Percentiles rank a stretch among this genome's conserved stretches.
Conservation (phyloP, 2,113 vertebrate genomes). For the Rhinogobius similis region DNA sequence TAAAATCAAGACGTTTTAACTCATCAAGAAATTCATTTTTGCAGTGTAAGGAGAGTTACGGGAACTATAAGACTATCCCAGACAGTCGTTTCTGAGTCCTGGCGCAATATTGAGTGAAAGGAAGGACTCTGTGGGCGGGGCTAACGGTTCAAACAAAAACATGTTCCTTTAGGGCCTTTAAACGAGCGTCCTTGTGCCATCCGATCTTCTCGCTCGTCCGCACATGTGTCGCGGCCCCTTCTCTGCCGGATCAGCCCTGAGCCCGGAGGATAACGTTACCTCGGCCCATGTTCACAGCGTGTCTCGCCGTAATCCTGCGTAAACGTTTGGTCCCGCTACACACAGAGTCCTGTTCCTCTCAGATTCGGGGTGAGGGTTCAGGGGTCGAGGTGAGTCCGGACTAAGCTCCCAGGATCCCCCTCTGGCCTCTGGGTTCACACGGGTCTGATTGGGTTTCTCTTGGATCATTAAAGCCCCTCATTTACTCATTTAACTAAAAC, state of each 20-base stretch:
- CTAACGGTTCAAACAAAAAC: too few species aligned
- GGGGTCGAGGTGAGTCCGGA: too few species aligned
- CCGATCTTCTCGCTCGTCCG: constrained; percentile 42
- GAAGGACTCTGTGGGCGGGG: too few species aligned
- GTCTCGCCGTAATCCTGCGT: constrained; percentile 68
- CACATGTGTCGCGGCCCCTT: constrained; percentile 63
- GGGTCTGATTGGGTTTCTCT: constrained; percentile 13
- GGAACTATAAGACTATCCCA: too few species aligned
- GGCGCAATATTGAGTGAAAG: too few species aligned
- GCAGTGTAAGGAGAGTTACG: too few species aligned
- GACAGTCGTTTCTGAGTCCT: too few species aligned
- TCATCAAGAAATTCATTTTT: too few species aligned
- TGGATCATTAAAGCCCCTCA: constrained; percentile 12
- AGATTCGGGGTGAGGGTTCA: constrained; percentile 16
- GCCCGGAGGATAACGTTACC: constrained; percentile 64
- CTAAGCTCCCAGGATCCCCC: constrained; percentile 58
- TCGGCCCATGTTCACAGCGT: constrained; percentile 71
- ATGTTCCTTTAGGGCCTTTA: too few species aligned
- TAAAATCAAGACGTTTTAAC: too few species aligned
- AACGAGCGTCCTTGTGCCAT: constrained; percentile 37
- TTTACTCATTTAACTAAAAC: too few species aligned
- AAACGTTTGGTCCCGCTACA: constrained; percentile 66
- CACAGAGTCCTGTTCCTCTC: constrained; percentile 59
- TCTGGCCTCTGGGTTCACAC: constrained; percentile 19
- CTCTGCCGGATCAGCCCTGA: constrained; percentile 68